These are phyloP conservation scores for Folsomia manolachei DNA, from an alignment of 2,888 invertebrate species.

Conservation along the genomic window DNA sequence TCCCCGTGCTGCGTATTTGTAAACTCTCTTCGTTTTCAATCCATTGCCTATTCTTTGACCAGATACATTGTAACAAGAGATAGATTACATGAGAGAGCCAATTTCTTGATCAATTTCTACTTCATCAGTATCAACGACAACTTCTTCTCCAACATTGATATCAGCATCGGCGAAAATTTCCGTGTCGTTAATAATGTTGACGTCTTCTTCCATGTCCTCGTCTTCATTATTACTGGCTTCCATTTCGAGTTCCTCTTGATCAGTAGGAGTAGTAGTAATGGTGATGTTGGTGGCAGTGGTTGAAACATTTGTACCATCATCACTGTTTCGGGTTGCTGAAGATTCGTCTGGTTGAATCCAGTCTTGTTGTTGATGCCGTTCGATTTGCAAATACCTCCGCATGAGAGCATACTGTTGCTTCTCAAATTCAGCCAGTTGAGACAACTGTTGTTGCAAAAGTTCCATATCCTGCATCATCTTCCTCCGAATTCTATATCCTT, in stretches of 20 bases:
- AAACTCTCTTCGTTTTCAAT: not conserved
- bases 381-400: conserved; percentile 37
- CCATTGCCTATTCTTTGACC: too few species aligned
- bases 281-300: conserved; percentile 30
- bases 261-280: conserved; percentile 20
- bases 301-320: not conserved
- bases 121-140: not conserved
- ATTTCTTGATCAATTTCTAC: not conserved
- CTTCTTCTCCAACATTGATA: conserved; percentile 4
- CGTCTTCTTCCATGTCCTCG: not conserved
- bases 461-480: conserved; percentile 45
- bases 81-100: not conserved
- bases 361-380: conserved; percentile 21
- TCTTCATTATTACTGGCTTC: not conserved
- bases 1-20: not conserved
- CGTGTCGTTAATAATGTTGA: not conserved
- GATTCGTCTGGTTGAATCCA: not conserved
- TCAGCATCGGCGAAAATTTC: conserved; percentile 7
- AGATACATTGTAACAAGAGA: not conserved
- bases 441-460: conserved; percentile 40
- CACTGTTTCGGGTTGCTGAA: not conserved
- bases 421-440: conserved; percentile 40
- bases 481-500: conserved; percentile 38
- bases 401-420: conserved; percentile 40
- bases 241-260: not conserved